phyloP scores from a whole-genome alignment of 2,888 invertebrate genomes.

The Papilio protenor region DNA sequence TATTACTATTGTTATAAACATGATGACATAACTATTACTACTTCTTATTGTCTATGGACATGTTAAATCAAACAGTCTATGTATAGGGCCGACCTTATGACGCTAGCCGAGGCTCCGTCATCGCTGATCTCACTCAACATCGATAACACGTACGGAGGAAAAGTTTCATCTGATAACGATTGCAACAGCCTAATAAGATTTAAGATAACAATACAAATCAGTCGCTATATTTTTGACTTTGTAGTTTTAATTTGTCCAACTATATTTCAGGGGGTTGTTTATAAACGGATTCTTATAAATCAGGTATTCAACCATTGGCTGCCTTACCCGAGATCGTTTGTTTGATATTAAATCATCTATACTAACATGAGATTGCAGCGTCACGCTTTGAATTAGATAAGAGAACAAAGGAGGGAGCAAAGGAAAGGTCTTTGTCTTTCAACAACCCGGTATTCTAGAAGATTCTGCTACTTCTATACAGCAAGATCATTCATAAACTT shows the following conservation, averaged over 20 bases:
- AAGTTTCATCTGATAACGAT: slow-evolving; percentile 34
- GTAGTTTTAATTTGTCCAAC: neutral
- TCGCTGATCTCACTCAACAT: slow-evolving; percentile 68
- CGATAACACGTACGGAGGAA: slow-evolving; percentile 48
- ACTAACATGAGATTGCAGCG: neutral
- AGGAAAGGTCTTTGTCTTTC: neutral
- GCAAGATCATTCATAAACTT: neutral
- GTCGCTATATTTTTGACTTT: neutral
- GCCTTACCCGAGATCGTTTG: neutral
- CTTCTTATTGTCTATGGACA: slow-evolving; percentile 7
- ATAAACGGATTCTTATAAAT: neutral
- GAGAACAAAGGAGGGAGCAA: neutral
- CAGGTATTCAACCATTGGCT: neutral
- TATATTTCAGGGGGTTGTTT: neutral
- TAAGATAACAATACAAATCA: neutral
- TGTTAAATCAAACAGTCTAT: slow-evolving; percentile 32
- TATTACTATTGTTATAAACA: slow-evolving; percentile 3
- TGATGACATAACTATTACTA: neutral
- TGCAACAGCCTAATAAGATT: slow-evolving; percentile 18
- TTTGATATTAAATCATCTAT: neutral
- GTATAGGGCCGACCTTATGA: slow-evolving; percentile 60
- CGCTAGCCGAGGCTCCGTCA: slow-evolving; percentile 56
- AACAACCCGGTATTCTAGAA: neutral
- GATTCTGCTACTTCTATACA: neutral
- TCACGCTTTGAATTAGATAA: neutral